Base-by-base conservation (phyloP, 2,888 invertebrate genomes). In the Meganola albula region DNA sequence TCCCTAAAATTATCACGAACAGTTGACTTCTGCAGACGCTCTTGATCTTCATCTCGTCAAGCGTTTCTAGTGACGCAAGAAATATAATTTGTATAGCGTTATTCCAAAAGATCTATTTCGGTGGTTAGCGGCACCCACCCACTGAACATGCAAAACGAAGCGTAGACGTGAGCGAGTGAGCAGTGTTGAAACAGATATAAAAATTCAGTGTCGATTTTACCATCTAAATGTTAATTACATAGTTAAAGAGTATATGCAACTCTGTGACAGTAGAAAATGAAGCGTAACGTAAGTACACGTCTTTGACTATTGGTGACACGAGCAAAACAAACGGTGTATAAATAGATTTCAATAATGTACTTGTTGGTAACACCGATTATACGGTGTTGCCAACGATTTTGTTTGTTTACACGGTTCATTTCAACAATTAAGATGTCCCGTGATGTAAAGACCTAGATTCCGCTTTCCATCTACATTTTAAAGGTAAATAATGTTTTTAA, bases 61-160 rank as follows among this genome's bases (percentile, higher is more conserved):
- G 53, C 58, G 56, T 60, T 58, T 37, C 59, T 63, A 60, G 72
- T 83, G 84, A 84, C 84, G 84, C 74, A 74, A 71, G 67, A 53
- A 74, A 74, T 77, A 79, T 82, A 80, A 79, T 80, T 80, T 76
- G 74, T 76, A 66, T 71, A 65, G 74, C 68, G 76, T 78, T 83
- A 82, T 84, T 84, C 79, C 80, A 77, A 83, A 83, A 79, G 75
- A 69, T 83, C 84, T 85, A 84, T 85, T 85, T 83, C 74, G 66
- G 84, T 76, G 53, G 51, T 63, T 48, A 72, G 68, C 63, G 66
- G 67, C 74, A 70, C 64, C 72, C 76, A 67, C 72, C 73, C 61
- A 72, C 70, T 58, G 55, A 58, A 53, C 62, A 66, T 61, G 67
- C 68, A 68, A 70, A 74, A 49, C 67, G 66, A 63, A 57, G 64